Conservation (phyloP, 2,797 vertebrate species). For the Acipenser oxyrinchus region DNA sequence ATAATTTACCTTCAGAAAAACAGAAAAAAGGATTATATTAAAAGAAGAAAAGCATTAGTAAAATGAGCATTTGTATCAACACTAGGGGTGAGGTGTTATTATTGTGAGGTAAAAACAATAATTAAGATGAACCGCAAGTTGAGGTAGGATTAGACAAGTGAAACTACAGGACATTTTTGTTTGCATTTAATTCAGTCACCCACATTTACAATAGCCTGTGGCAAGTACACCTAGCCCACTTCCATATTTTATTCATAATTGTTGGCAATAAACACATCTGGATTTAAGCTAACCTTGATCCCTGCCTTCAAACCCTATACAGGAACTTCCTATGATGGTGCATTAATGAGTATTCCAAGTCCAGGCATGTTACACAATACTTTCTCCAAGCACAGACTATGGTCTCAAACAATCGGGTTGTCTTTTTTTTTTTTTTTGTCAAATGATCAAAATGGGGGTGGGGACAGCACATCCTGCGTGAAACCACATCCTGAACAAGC, state of each 20-base stretch:
- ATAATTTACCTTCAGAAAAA: neutral
- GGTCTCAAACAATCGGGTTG: slow-evolving; percentile 51
- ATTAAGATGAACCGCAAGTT: neutral
- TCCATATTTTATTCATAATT: slow-evolving; percentile 27
- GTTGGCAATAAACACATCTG: slow-evolving; percentile 30
- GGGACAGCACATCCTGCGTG: slow-evolving; percentile 89
- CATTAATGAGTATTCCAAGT: slow-evolving; percentile 52
- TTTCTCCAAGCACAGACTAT: slow-evolving; percentile 44
- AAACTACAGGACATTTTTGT: slow-evolving; percentile 10
- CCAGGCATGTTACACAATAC: slow-evolving; percentile 61
- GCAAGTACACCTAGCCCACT: slow-evolving; percentile 20
- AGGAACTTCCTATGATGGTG: slow-evolving; percentile 51
- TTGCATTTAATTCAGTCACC: slow-evolving; percentile 22
- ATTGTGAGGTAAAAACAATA: neutral
- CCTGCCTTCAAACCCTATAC: slow-evolving; percentile 45
- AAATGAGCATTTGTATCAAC: neutral
- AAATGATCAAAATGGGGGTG: slow-evolving; percentile 74
- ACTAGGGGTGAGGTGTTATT: neutral
- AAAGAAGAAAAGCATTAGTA: neutral
- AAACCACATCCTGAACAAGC: slow-evolving; percentile 98
- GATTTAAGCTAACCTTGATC: slow-evolving; percentile 47
- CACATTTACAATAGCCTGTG: slow-evolving; percentile 19
- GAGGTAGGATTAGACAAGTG: neutral
- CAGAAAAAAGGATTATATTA: neutral
- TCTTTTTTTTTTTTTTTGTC: slow-evolving; percentile 47